Base-by-base conservation (phyloP, 2,113 vertebrate genomes). In the Dipodomys spectabilis region DNA sequence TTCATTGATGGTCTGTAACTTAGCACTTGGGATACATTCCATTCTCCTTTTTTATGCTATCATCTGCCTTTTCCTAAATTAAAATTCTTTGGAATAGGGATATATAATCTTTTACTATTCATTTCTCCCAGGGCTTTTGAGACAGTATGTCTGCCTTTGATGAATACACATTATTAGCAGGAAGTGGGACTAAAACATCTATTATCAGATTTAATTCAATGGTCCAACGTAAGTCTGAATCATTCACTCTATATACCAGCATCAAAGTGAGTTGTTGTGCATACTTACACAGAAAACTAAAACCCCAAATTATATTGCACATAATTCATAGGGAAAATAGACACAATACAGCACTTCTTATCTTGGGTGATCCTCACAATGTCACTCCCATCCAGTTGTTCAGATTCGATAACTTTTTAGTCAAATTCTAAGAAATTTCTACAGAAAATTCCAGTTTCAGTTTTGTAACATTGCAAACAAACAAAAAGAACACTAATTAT, bases 391-490 rank as follows among this genome's bases (percentile, higher is more conserved):
- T 91, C 22, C 35, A 73, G n/a, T 35, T 89, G 39, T 87, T 73
- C 85, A 32, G 20, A 67, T 84, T 80, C 28, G 16, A 57, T 25
- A 44, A 39, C 78, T 88, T 95, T 53, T 80, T 89, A 97, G 39
- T 89, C 44, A 85, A 9, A 91, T 92, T 91, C 49, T 88, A 6
- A 91, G 35, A 13, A 83, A 65, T 84, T 80, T 69, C 53, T 94
- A 78, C 77, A 90, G n/a, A 91, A 92, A 62, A 81, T 93, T 44
- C 69, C 2, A 39, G 95, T 62, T 95, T 91, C n/a, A 73, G 28
- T 81, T 92, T 90, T 87, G 12, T 86, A 83, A 69, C 22, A 10
- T 77, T 78, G 30, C 27, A 28, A 81, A 30, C 49, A 35, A 64
- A 23, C 80, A 39, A 39, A 39, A 39, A 39, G 39, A 39, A 39